phyloP scores from a whole-genome alignment of 37 sponge, comb jelly and placozoan species.

The Ephydatia muelleri region DNA sequence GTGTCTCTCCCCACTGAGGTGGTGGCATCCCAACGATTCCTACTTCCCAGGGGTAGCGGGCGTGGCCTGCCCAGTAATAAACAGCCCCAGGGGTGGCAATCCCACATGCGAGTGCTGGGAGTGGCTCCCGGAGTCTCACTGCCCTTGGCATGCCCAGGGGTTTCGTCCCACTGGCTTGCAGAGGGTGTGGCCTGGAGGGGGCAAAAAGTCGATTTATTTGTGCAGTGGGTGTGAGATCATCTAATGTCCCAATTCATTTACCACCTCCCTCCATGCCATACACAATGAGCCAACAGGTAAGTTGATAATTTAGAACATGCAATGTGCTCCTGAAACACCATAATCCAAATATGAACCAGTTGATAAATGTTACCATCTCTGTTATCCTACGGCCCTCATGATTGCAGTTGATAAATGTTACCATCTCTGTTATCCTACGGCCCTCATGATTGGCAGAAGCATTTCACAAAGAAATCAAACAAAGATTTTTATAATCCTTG shows the following conservation, averaged over 20 bases:
- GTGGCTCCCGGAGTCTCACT: slow-evolving; percentile 82
- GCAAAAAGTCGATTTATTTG: too few species aligned
- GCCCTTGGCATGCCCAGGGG: slow-evolving; percentile 85
- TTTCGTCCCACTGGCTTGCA: slow-evolving; percentile 90
- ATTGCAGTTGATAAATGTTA: background rate
- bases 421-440: background rate
- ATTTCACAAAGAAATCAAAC: background rate
- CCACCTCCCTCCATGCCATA: too few species aligned
- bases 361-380: too few species aligned
- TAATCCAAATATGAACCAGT: too few species aligned
- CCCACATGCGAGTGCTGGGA: slow-evolving; percentile 80
- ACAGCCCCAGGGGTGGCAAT: slow-evolving; percentile 86
- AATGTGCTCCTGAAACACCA: too few species aligned
- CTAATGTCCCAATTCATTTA: too few species aligned
- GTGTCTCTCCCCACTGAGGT: slow-evolving; percentile 93
- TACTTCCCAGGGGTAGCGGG: slow-evolving; percentile 51
- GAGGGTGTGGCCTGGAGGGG: slow-evolving; percentile 69
- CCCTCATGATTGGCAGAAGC: background rate
- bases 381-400: background rate
- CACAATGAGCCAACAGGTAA: too few species aligned
- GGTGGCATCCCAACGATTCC: slow-evolving; percentile 92
- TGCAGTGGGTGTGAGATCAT: too few species aligned
- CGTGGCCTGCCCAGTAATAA: slow-evolving; percentile 79
- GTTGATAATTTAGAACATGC: too few species aligned
- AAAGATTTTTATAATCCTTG: slow-evolving; percentile 2